These are phyloP conservation scores for Exocentrus adspersus DNA, from an alignment of 2,888 invertebrate genomes.

Conservation along the genomic window DNA sequence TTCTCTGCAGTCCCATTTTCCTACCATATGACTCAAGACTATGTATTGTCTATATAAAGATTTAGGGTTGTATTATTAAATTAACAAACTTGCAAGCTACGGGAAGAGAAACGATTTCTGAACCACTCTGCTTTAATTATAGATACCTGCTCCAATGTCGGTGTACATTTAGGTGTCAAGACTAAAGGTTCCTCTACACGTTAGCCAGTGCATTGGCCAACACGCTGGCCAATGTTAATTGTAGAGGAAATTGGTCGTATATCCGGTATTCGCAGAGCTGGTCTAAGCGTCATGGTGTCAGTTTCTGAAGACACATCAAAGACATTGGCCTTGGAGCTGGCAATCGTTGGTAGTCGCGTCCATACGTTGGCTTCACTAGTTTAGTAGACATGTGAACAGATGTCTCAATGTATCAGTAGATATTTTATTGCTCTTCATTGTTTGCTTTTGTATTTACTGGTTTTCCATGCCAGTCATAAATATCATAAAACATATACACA, in stretches of 20 bases:
- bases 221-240: slow-evolving; percentile 10
- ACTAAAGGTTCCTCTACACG: slow-evolving; percentile 18
- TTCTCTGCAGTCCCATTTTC: no score
- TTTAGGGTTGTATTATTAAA: no score
- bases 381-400: slow-evolving; percentile 5
- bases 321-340: slow-evolving; percentile 13
- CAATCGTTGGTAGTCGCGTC: slow-evolving; percentile 10
- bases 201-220: slow-evolving; percentile 5
- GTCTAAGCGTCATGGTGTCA: slow-evolving; percentile 15
- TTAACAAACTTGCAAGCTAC: no score
- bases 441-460: no score
- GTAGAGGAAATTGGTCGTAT: slow-evolving; percentile 3
- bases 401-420: background rate
- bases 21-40: no score
- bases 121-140: no score
- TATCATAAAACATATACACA: no score
- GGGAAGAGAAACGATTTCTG: no score
- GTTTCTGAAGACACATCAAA: slow-evolving; percentile 19
- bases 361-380: slow-evolving; percentile 14
- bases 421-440: background rate
- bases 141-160: no score
- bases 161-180: no score
- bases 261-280: slow-evolving; percentile 13
- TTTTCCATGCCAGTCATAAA: no score
- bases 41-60: no score